These are phyloP conservation scores for Lacanobia wlatinum DNA, from an alignment of 2,888 invertebrate genomes.

Conservation along the genomic window DNA sequence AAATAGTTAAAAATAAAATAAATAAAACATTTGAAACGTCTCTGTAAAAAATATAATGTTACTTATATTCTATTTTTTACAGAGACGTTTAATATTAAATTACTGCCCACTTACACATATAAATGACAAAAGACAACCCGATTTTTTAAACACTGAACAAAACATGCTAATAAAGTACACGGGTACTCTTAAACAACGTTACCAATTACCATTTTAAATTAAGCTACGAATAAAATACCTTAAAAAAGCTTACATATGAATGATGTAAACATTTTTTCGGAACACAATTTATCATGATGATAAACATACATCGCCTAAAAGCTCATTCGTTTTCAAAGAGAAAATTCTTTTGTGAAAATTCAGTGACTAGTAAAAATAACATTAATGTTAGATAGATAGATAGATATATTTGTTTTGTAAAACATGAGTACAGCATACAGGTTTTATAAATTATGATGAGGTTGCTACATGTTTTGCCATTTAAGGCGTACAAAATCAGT, in stretches of 20 bases:
- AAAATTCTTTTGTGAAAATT: conserved; percentile 20
- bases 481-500: too few species aligned
- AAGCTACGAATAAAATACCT: neutral
- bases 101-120: neutral
- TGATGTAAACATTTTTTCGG: conserved; percentile 5
- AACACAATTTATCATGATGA: conserved; percentile 19
- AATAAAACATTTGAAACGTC: neutral
- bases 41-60: neutral
- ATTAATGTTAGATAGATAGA: too few species aligned
- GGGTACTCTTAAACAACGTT: neutral
- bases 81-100: too few species aligned
- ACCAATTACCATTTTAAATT: conserved; percentile 1
- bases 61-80: too few species aligned
- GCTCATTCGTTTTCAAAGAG: conserved; percentile 30
- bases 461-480: too few species aligned
- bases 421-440: too few species aligned
- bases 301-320: conserved; percentile 31
- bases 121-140: neutral
- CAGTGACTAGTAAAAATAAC: conserved; percentile 29
- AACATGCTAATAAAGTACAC: neutral
- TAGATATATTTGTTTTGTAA: too few species aligned
- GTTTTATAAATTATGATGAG: too few species aligned
- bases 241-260: neutral
- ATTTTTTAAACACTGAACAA: neutral
- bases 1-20: neutral